Evolutionary conservation across 2,797 vertebrate species (phyloP).

Genomic region (Sorex maritimensis): DNA sequence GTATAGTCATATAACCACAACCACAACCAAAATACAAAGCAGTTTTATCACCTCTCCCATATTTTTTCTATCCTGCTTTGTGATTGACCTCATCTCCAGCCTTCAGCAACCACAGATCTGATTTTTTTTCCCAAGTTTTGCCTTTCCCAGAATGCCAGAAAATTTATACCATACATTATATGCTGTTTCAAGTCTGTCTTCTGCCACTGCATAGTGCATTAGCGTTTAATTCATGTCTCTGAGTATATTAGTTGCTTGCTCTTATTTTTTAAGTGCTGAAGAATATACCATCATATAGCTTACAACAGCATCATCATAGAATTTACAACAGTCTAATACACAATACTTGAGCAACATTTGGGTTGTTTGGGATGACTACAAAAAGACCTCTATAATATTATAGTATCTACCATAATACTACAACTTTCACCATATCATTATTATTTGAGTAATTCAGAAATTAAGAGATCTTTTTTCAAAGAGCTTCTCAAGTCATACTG

Average conservation of each 20-base stretch:
- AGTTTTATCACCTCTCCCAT: background rate
- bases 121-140: background rate
- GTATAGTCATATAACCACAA: background rate
- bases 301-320: too few relatives aligned
- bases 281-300: too few relatives aligned
- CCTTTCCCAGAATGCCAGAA: constrained; percentile 1
- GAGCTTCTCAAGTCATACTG: background rate
- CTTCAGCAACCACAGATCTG: background rate
- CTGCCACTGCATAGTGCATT: background rate
- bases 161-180: background rate
- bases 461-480: background rate
- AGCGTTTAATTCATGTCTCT: background rate
- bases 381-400: background rate
- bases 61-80: background rate
- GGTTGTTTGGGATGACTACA: background rate
- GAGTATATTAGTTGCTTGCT: background rate
- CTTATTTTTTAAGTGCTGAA: background rate
- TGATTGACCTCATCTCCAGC: background rate
- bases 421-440: background rate
- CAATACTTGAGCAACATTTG: background rate
- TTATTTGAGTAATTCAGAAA: constrained; percentile 37
- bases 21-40: constrained; percentile 1
- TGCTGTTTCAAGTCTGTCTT: background rate
- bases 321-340: too few relatives aligned
- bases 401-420: background rate